A percentile compares a stretch with the other conserved stretches of the same genome.
Evolutionary conservation across 1,140 invertebrate species (phyloP).

Genomic region (Lepidurus apus): DNA sequence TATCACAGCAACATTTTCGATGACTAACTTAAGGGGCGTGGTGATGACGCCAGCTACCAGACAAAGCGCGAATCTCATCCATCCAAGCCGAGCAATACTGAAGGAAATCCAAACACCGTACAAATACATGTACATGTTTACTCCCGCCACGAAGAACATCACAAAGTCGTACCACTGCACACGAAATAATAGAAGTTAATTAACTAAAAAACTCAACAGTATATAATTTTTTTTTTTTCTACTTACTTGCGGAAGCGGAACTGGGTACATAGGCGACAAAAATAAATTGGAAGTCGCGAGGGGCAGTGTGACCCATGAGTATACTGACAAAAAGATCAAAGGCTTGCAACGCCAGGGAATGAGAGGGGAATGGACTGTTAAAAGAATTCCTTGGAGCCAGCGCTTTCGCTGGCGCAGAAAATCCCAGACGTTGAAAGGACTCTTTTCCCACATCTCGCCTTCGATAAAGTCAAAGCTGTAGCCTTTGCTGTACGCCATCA

Average conservation of each 20-base stretch:
- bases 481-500: conserved; percentile 80
- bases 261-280: conserved; percentile 75
- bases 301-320: conserved; percentile 93
- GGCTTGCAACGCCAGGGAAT: conserved; percentile 79
- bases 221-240: background rate
- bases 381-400: conserved; percentile 85
- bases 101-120: conserved; percentile 95
- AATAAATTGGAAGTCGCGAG: conserved; percentile 83
- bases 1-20: conserved; percentile 89
- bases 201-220: background rate
- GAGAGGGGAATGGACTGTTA: conserved; percentile 83
- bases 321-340: conserved; percentile 82
- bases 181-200: background rate
- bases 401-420: conserved; percentile 92
- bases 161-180: conserved; percentile 65
- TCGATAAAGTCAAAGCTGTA: conserved; percentile 89
- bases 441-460: conserved; percentile 97
- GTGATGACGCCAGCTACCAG: conserved; percentile 77
- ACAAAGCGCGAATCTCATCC: conserved; percentile 70
- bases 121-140: conserved; percentile 93
- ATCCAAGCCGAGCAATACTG: conserved; percentile 75
- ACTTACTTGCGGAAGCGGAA: conserved; percentile 50
- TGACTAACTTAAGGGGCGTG: conserved; percentile 84
- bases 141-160: conserved; percentile 79
- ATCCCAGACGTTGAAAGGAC: conserved; percentile 91